Evolutionary conservation across 2,888 invertebrate genomes (phyloP).

Genomic region (Panzeria rudis): DNA sequence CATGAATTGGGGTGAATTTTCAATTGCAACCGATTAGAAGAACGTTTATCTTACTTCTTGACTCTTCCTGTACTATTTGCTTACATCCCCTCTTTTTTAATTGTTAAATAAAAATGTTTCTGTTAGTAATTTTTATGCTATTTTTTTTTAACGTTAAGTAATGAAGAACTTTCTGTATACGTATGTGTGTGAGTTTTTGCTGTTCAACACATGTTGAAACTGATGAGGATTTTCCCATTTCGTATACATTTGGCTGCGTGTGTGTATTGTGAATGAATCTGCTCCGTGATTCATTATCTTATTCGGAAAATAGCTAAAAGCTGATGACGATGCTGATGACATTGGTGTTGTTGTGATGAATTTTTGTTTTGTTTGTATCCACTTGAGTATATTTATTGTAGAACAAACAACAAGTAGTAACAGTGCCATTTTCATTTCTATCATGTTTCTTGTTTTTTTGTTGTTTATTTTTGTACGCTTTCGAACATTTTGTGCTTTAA

Average conservation of each 20-base stretch:
- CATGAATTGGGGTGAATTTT: background rate
- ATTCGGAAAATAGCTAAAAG: conserved; percentile 6
- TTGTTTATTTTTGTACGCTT: conserved; percentile 1
- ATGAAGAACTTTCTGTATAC: conserved; percentile 10
- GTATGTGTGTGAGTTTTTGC: background rate
- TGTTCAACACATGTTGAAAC: background rate
- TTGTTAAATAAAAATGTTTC: conserved; percentile 48
- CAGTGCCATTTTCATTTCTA: conserved; percentile 35
- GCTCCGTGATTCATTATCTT: conserved; percentile 34
- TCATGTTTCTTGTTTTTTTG: conserved; percentile 6
- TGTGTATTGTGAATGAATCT: background rate
- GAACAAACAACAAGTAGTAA: background rate
- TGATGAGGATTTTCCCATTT: background rate
- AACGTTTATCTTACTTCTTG: background rate
- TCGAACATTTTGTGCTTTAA: conserved; percentile 52
- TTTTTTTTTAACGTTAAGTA: conserved; percentile 36
- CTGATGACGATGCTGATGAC: conserved; percentile 7
- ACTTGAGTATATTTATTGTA: conserved; percentile 22
- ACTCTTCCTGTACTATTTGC: background rate
- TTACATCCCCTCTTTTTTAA: background rate
- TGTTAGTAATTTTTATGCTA: background rate
- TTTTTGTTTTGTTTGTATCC: conserved; percentile 22
- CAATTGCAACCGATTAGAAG: conserved; percentile 8
- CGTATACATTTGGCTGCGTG: background rate
- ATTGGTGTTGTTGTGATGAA: conserved; percentile 33